These are phyloP conservation scores for Pachypeltis micranthus DNA, from an alignment of 1,140 invertebrate species.

Conservation along the genomic window DNA sequence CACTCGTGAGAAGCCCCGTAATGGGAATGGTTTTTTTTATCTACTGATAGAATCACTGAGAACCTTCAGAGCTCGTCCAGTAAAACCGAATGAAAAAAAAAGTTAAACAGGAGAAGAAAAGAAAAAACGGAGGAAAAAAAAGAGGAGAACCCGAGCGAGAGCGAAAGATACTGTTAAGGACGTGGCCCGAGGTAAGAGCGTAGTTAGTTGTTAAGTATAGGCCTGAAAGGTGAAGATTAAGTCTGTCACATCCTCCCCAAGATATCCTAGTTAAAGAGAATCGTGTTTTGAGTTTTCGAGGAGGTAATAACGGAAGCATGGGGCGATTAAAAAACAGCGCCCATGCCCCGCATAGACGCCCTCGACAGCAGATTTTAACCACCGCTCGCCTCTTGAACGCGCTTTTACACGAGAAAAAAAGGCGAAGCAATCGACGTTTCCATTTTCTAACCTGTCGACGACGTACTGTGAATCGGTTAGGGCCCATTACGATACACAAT, in stretches of 20 bases:
- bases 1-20: too few species aligned
- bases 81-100: background rate
- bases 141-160: background rate
- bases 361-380: background rate
- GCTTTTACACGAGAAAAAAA: too few species aligned
- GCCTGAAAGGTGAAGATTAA: background rate
- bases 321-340: background rate
- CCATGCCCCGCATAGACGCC: background rate
- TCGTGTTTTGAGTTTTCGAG: background rate
- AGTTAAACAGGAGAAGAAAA: background rate
- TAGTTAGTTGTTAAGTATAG: background rate
- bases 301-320: background rate
- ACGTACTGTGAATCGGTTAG: too few species aligned
- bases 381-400: too few species aligned
- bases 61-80: background rate
- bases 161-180: background rate
- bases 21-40: too few species aligned
- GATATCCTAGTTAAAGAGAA: background rate
- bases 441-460: too few species aligned
- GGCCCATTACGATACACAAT: too few species aligned
- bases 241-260: background rate
- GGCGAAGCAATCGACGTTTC: too few species aligned
- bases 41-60: background rate
- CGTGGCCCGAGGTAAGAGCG: background rate
- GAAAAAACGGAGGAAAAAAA: background rate